Percentiles rank a stretch among this genome's conserved stretches.
phyloP scores from a whole-genome alignment of 92 coral and sea anemone species.

The Phenganax stokvisi region DNA sequence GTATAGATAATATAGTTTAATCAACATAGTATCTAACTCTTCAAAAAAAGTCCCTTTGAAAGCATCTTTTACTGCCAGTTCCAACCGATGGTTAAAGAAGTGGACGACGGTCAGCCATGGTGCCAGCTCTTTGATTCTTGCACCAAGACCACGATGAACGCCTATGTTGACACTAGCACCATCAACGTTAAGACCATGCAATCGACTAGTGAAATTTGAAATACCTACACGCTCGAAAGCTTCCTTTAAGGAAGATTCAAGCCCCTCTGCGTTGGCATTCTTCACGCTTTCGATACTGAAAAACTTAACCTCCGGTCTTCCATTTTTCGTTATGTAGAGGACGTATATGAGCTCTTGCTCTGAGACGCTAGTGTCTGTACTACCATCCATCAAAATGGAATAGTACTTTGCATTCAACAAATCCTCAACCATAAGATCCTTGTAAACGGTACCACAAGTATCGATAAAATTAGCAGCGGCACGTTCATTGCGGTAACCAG shows the following conservation, averaged over 20 bases:
- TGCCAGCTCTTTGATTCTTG: slow-evolving; percentile 8
- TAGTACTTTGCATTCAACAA: slow-evolving; percentile 2
- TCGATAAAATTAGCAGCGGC: not conserved
- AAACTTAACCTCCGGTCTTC: slow-evolving; percentile 16
- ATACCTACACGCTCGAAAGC: slow-evolving; percentile 2
- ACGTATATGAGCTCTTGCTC: slow-evolving; percentile 13
- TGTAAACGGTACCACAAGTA: not conserved
- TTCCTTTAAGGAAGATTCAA: not conserved
- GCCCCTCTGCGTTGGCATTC: not conserved
- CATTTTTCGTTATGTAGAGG: not conserved
- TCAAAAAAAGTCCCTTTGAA: not conserved
- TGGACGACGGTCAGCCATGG: slow-evolving; percentile 21
- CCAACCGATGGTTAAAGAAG: slow-evolving; percentile 13
- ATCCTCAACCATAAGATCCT: not conserved
- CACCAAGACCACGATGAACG: slow-evolving; percentile 21
- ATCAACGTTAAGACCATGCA: slow-evolving; percentile 26
- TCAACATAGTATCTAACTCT: not conserved
- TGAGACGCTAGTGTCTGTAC: slow-evolving; percentile 12
- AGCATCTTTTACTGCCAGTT: slow-evolving; percentile 14
- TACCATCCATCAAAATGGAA: slow-evolving; percentile 19
- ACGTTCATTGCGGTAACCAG: not conserved
- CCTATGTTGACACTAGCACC: slow-evolving; percentile 30
- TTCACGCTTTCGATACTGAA: slow-evolving; percentile 13
- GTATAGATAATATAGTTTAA: not conserved
- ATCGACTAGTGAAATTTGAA: not conserved